phyloP scores from a whole-genome alignment of 2,113 vertebrate species.

The Kryptolebias marmoratus region DNA sequence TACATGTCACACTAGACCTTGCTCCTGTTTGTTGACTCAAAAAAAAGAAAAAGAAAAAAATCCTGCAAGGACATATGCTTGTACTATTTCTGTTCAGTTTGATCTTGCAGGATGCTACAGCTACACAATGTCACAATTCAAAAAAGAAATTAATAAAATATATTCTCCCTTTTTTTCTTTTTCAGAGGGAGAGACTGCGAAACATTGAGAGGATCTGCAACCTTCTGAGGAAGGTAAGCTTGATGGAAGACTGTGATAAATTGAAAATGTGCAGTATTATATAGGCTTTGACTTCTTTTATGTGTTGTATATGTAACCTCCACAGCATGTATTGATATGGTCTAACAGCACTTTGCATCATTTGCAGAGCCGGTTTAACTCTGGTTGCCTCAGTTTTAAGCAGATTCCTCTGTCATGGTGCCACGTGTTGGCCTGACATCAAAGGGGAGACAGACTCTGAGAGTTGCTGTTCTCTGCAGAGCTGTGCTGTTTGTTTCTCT shows the following conservation, averaged over 20 bases:
- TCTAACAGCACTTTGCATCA: not conserved
- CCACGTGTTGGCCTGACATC: slow-evolving; percentile 40
- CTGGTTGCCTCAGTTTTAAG: slow-evolving; percentile 2
- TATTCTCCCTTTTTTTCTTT: slow-evolving; percentile 24
- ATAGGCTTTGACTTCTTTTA: not conserved
- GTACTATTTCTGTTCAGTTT: not conserved
- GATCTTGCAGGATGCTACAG: not conserved
- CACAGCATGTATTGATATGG: not conserved
- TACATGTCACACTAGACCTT: not conserved
- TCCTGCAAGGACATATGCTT: too few relatives aligned
- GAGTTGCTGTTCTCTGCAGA: slow-evolving; percentile 32
- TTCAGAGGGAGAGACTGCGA: slow-evolving; percentile 92
- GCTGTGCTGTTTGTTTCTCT: slow-evolving; percentile 9
- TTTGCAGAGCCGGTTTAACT: not conserved
- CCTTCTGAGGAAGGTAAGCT: slow-evolving; percentile 91
- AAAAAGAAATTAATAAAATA: not conserved
- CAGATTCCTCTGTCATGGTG: slow-evolving; percentile 20
- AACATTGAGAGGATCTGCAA: slow-evolving; percentile 98
- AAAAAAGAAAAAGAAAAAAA: not conserved
- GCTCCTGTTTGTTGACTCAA: not conserved
- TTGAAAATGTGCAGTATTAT: not conserved
- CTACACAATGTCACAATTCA: not conserved
- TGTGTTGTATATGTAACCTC: not conserved
- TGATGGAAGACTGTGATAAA: not conserved
- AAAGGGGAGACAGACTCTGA: slow-evolving; percentile 35